These are phyloP conservation scores for Panagrolaimus sp. DNA, from an alignment of 1,140 invertebrate species.

Conservation along the genomic window DNA sequence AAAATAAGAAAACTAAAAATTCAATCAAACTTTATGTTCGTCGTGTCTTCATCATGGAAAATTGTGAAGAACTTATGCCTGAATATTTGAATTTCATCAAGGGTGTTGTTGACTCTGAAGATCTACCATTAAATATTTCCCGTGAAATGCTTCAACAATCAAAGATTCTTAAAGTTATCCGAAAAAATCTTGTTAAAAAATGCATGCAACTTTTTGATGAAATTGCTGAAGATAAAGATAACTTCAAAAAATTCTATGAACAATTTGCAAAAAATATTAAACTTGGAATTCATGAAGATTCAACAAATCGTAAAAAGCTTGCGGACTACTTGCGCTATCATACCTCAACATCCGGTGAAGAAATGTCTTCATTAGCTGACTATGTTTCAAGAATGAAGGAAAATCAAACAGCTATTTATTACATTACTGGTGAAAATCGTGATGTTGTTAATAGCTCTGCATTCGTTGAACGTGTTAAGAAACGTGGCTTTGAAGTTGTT, in stretches of 20 bases:
- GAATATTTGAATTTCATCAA: constrained; percentile 74
- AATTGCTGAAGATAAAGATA: constrained; percentile 87
- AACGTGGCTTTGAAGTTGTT: constrained; percentile 91
- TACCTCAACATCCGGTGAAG: constrained; percentile 88
- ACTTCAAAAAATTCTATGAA: constrained; percentile 97
- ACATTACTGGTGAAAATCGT: constrained; percentile 89
- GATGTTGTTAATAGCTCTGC: constrained; percentile 93
- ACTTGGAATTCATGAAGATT: constrained; percentile 94
- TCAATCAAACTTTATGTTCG: constrained; percentile 96
- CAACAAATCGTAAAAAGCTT: constrained; percentile 83
- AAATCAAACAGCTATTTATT: constrained; percentile 95
- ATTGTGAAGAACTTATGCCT: constrained; percentile 94
- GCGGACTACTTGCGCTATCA: constrained; percentile 84
- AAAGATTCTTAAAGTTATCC: constrained; percentile 93
- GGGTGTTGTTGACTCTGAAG: constrained; percentile 95
- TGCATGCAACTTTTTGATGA: constrained; percentile 92
- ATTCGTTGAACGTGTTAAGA: constrained; percentile 93
- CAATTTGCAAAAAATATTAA: constrained; percentile 90
- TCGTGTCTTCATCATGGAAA: constrained; percentile 85
- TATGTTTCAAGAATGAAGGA: constrained; percentile 96
- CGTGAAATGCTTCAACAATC: constrained; percentile 98
- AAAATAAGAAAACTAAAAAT: constrained; percentile 95
- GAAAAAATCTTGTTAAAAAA: constrained; percentile 97
- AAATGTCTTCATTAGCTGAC: constrained; percentile 82
- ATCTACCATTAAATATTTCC: constrained; percentile 93